Conservation (phyloP, 2,113 vertebrate species). For the Callionymus lyra region DNA sequence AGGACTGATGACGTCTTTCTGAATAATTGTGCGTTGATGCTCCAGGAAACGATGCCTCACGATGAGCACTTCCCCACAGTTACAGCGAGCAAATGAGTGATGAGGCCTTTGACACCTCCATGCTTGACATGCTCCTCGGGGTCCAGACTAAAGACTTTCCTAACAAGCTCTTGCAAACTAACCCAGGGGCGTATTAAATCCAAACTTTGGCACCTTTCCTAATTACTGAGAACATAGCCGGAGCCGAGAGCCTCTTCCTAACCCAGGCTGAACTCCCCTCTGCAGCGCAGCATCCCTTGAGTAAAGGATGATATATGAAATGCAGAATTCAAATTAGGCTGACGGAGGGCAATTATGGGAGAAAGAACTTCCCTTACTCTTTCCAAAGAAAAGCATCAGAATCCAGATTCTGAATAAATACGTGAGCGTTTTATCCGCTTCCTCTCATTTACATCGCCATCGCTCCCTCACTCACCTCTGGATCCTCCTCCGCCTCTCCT, state of each 20-base stretch:
- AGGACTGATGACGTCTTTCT: conserved; percentile 17
- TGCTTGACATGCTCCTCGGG: conserved; percentile 57
- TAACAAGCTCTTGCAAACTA: conserved; percentile 55
- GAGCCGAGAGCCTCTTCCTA: conserved; percentile 48
- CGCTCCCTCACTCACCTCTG: not conserved
- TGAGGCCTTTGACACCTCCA: conserved; percentile 58
- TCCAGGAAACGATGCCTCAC: conserved; percentile 33
- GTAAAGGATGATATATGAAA: conserved; percentile 60
- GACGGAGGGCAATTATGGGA: conserved; percentile 54
- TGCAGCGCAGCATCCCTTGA: conserved; percentile 42
- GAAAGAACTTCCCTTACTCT: conserved; percentile 37
- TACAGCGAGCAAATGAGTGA: conserved; percentile 58
- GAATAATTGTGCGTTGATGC: conserved; percentile 17
- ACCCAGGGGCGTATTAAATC: conserved; percentile 61
- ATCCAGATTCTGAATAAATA: conserved; percentile 20
- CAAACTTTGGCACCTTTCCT: conserved; percentile 64
- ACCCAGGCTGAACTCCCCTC: conserved; percentile 53
- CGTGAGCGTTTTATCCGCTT: conserved; percentile 21
- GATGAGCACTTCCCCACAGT: conserved; percentile 29
- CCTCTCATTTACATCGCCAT: conserved; percentile 12
- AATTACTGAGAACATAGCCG: conserved; percentile 60
- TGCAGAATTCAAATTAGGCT: conserved; percentile 63
- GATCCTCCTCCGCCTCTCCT: conserved; percentile 2
- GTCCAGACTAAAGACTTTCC: conserved; percentile 58
- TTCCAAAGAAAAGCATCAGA: conserved; percentile 27